Evolutionary conservation across 1,140 invertebrate genomes (phyloP).

Genomic region (Drosophila tropicalis): DNA sequence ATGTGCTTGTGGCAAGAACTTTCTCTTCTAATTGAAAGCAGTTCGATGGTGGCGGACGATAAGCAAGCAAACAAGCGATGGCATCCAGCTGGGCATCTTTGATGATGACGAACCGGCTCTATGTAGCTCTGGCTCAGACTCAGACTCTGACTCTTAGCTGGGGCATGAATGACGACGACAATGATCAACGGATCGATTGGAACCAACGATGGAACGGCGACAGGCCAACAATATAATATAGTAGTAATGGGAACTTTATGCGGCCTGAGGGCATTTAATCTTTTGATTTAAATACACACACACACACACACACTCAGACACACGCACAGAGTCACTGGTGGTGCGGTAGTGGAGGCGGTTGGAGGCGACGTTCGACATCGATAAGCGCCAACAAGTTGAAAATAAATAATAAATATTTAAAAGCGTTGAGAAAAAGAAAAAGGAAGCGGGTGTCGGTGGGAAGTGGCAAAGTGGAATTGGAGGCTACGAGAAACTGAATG

Average conservation of each 20-base stretch:
- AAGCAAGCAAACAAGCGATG: conserved; percentile 28
- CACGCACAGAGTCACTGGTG: conserved; percentile 1
- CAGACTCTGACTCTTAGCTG: conserved; percentile 15
- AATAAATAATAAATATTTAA: conserved; percentile 75
- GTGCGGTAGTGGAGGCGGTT: conserved; percentile 1
- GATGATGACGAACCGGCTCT: conserved; percentile 52
- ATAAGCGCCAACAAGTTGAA: conserved; percentile 67
- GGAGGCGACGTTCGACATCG: conserved; percentile 9
- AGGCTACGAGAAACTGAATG: conserved; percentile 50
- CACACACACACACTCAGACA: conserved; percentile 4
- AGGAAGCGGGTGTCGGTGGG: conserved; percentile 9
- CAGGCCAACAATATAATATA: conserved; percentile 11
- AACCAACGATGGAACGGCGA: too few species aligned
- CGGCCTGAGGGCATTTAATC: conserved; percentile 70
- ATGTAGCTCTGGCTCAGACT: conserved; percentile 25
- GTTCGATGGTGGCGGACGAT: conserved; percentile 69
- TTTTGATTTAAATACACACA: conserved; percentile 60
- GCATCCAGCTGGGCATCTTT: conserved; percentile 60
- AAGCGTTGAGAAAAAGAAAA: conserved; percentile 42
- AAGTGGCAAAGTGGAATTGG: conserved; percentile 1
- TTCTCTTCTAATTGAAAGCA: conserved; percentile 82
- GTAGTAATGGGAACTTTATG: conserved; percentile 65
- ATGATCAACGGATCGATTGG: background rate
- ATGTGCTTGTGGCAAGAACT: conserved; percentile 75
- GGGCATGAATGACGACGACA: conserved; percentile 55